Evolutionary conservation across 2,888 invertebrate genomes (phyloP), one percentile per base, ranked within the genome.

Genomic region (Hyalella azteca): DNA sequence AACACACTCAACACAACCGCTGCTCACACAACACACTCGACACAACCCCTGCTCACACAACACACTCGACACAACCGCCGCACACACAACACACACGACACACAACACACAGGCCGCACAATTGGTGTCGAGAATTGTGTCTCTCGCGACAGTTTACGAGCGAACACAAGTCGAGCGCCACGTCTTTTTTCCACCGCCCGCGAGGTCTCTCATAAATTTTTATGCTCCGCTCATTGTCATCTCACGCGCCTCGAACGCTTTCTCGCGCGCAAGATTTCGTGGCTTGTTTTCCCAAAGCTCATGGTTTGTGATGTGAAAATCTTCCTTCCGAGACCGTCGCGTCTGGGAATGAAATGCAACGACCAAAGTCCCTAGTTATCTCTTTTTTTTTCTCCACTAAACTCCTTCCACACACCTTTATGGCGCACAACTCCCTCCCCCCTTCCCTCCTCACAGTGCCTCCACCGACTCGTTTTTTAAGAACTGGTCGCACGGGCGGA

Each of bases 401-500:
- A 9, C 54, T 54, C 22, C 22, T 54, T 54, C 9, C 15, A 22
- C 9, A 11, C 26, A 22, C 29, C 54, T 29, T 29, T 29, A 2
- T 22, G 54, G 22, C 0, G 9, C 54, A 7, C 26, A 26, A 9
- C 29, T 54, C 45, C 29, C 26, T 26, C 22, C 54, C 26, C 26
- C 54, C 22, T 13, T 26, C 22, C 4, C 54, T 29, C 1, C 9
- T 3, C 54, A 9, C 22, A 19, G 11, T 54, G 54, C 54, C 54
- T 29, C 54, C n/a, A n/a, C n/a, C n/a, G n/a, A n/a, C n/a, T n/a
- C 54, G 54, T 54, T 29, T 54, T 54, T 54, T 54, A 11, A 22
- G 29, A 54, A 54, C 54, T 54, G 54, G 54, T 54, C 54, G 15
- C 54, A 66, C 66, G 66, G 66, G 66, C 66, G 66, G 66, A 66